Percentiles rank a stretch among this genome's conserved stretches.
Conservation (phyloP, 2,797 vertebrate species). For the Meriones psammophilus region DNA sequence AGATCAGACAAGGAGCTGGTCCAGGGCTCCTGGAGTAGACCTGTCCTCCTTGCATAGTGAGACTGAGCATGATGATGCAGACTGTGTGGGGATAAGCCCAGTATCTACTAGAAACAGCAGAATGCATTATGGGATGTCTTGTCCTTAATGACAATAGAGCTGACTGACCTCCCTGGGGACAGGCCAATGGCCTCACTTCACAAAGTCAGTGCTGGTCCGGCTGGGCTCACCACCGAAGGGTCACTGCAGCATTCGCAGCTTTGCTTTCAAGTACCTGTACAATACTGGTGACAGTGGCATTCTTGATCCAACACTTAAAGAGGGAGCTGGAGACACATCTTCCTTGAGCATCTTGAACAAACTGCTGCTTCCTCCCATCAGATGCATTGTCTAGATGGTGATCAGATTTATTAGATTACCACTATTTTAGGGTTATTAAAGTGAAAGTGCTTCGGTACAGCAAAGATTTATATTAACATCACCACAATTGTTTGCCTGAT, state of each 20-base stretch:
- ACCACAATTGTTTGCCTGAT: background rate
- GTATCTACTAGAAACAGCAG: background rate
- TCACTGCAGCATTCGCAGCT: background rate
- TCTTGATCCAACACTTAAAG: background rate
- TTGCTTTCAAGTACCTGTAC: background rate
- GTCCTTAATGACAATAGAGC: background rate
- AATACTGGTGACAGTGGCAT: background rate
- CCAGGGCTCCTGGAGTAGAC: accelerated
- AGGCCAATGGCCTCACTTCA: background rate
- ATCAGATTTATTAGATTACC: background rate
- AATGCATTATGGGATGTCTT: background rate
- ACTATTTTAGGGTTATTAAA: background rate
- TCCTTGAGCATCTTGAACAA: background rate
- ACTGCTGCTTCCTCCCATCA: background rate
- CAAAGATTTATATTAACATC: background rate
- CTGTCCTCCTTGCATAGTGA: background rate
- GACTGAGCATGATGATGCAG: accelerated
- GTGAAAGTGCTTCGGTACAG: background rate
- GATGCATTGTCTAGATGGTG: background rate
- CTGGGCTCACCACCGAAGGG: background rate
- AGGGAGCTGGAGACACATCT: background rate
- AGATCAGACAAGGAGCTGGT: background rate
- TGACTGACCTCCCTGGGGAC: background rate
- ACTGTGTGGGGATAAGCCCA: background rate
- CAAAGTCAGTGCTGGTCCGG: background rate